Conservation (phyloP, 1,140 invertebrate species). For the Sitobion miscanthi region DNA sequence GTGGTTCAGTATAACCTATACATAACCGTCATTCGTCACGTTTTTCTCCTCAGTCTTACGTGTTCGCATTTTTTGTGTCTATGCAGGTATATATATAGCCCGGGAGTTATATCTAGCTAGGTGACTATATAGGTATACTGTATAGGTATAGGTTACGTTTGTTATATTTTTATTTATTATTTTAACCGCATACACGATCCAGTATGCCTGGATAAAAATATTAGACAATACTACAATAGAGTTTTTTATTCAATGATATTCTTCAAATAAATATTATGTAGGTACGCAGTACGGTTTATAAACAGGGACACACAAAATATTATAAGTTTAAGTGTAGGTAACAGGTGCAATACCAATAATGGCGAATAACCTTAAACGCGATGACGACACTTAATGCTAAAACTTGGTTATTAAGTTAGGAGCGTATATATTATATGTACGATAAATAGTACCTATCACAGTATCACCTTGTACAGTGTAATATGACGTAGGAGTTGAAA, state of each 20-base stretch:
- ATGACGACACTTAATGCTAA: slow-evolving; percentile 15
- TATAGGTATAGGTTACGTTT: background rate
- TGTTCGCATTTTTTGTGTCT: background rate
- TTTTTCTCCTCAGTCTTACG: slow-evolving; percentile 13
- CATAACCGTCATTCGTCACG: background rate
- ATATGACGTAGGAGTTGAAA: background rate
- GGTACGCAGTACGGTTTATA: background rate
- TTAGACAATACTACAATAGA: background rate
- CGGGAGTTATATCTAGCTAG: too few species aligned
- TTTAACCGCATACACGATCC: background rate
- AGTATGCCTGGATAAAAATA: background rate
- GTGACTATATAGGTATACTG: background rate
- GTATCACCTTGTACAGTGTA: background rate
- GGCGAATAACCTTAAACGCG: background rate
- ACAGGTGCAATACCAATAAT: background rate
- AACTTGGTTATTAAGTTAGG: background rate
- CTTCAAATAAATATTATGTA: background rate
- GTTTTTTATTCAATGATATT: background rate
- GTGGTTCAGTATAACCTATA: background rate
- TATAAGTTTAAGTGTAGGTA: background rate
- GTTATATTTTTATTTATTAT: background rate
- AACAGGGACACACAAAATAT: background rate
- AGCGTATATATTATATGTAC: background rate
- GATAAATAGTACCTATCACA: background rate
- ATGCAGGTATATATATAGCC: too few species aligned